phyloP scores from a whole-genome alignment of 2,113 vertebrate genomes.

The Plestiodon gilberti region DNA sequence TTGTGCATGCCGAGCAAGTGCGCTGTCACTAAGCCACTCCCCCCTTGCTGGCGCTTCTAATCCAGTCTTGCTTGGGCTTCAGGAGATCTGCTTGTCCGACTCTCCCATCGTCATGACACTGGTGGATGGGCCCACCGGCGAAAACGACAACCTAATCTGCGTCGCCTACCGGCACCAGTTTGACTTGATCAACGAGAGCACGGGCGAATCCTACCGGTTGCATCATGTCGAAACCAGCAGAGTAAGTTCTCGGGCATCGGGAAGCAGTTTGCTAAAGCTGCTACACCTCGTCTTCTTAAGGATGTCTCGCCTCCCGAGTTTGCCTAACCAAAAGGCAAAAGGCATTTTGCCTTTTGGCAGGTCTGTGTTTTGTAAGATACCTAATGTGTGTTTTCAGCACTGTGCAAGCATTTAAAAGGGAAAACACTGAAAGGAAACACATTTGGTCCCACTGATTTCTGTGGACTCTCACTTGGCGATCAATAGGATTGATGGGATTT shows the following conservation, averaged over 20 bases:
- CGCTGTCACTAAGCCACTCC: not conserved
- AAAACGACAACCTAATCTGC: conserved; percentile 98
- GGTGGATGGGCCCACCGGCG: conserved; percentile 92
- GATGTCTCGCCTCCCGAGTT: not conserved
- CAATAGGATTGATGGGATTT: not conserved
- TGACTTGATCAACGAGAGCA: conserved; percentile 96
- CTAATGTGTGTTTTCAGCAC: not conserved
- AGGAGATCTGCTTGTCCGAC: conserved; percentile 98
- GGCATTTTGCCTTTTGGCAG: no score
- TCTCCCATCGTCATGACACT: conserved; percentile 91
- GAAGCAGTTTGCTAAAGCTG: not conserved
- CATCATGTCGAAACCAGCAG: conserved; percentile 93
- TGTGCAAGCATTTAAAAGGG: no score
- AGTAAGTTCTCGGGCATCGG: conserved; percentile 71
- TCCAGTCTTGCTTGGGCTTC: not conserved
- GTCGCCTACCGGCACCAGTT: conserved; percentile 98
- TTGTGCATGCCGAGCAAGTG: no score
- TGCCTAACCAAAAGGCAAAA: not conserved
- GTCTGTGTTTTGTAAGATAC: no score
- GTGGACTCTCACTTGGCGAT: no score
- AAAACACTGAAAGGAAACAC: not conserved
- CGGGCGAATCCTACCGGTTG: conserved; percentile 90
- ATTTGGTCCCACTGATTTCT: not conserved
- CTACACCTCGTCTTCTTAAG: not conserved
- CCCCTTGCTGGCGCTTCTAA: not conserved